Evolutionary conservation across 1,140 invertebrate species (phyloP).

Genomic region (Scaptomyza montana): DNA sequence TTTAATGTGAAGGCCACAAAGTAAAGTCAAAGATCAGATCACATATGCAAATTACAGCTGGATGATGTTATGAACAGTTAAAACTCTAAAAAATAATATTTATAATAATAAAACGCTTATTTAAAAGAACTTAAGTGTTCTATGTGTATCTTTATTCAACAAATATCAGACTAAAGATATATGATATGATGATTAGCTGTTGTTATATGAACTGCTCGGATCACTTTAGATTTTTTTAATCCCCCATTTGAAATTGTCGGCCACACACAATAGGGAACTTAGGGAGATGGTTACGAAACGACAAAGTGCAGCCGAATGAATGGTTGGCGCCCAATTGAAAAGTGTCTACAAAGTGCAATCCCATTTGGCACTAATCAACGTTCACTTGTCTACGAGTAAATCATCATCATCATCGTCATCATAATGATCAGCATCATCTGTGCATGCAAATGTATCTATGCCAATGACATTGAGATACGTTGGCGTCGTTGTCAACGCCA

Average conservation of each 20-base stretch:
- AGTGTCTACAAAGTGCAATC: constrained; percentile 49
- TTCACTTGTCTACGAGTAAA: constrained; percentile 26
- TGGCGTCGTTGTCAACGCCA: constrained; percentile 39
- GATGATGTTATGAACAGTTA: too few species aligned
- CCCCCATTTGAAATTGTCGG: background rate
- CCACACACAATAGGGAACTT: constrained; percentile 13
- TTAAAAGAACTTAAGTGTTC: too few species aligned
- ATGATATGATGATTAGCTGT: background rate
- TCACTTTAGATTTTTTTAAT: constrained; percentile 10
- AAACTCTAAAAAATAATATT: too few species aligned
- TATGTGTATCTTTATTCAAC: too few species aligned
- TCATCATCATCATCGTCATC: constrained; percentile 34
- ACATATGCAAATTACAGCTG: background rate
- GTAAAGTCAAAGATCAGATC: background rate
- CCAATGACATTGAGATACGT: constrained; percentile 59
- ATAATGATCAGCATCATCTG: constrained; percentile 20
- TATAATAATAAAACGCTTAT: too few species aligned
- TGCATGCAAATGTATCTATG: constrained; percentile 26
- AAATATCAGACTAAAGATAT: background rate
- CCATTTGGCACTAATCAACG: constrained; percentile 71
- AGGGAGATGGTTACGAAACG: constrained; percentile 19
- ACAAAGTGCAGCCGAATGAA: constrained; percentile 16
- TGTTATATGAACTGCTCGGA: constrained; percentile 1
- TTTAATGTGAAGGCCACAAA: background rate
- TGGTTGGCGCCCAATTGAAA: constrained; percentile 42